A percentile compares a stretch with the other conserved stretches of the same genome.
Conservation (phyloP, 1,140 invertebrate genomes). For the Thereuonema tuberculata region DNA sequence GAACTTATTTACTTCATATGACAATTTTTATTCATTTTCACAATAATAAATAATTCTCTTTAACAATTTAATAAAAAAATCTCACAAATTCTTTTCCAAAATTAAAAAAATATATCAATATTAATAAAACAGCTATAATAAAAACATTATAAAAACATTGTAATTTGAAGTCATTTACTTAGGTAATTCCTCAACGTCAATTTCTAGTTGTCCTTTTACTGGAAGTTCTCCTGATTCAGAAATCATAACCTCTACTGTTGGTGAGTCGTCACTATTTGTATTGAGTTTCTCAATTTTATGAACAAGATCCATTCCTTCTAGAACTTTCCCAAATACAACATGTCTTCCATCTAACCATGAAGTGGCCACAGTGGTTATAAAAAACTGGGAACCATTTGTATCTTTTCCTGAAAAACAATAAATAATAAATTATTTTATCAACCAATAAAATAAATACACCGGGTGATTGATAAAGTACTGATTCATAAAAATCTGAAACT, state of each 20-base stretch:
- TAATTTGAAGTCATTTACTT: constrained; percentile 18
- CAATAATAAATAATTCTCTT: neutral
- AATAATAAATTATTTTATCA: neutral
- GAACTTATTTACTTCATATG: neutral
- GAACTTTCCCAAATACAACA: constrained; percentile 84
- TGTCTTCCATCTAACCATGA: constrained; percentile 86
- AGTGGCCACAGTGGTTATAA: constrained; percentile 77
- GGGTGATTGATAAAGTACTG: too few species aligned
- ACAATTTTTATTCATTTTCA: neutral
- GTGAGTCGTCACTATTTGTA: constrained; percentile 57
- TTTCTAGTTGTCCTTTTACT: constrained; percentile 28
- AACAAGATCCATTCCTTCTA: constrained; percentile 63
- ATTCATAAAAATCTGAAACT: too few species aligned
- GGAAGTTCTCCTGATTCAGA: constrained; percentile 49
- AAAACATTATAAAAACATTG: constrained; percentile 21
- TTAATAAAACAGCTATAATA: neutral
- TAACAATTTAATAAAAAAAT: neutral
- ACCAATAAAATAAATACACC: too few species aligned
- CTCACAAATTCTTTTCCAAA: neutral
- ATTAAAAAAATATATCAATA: neutral
- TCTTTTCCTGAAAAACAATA: constrained; percentile 28
- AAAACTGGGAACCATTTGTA: constrained; percentile 85
- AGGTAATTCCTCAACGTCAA: neutral
- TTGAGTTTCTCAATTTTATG: constrained; percentile 67
- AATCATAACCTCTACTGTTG: constrained; percentile 50